phyloP scores from a whole-genome alignment of 2,113 vertebrate species.

The Eupsittula cactorum region DNA sequence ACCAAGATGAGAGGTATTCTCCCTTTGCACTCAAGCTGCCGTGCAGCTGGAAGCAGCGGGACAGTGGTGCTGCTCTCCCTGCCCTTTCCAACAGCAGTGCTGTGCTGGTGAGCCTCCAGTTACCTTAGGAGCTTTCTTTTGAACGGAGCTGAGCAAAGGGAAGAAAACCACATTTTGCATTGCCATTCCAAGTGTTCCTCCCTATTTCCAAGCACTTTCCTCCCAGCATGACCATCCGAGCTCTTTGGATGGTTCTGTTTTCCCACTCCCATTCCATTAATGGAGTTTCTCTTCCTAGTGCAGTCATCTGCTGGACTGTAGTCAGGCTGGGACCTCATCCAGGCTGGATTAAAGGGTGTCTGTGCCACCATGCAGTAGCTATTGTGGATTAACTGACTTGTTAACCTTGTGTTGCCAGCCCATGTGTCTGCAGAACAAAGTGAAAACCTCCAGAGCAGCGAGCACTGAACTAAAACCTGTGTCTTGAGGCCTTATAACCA shows the following conservation, averaged over 20 bases:
- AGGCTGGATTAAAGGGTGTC: background rate
- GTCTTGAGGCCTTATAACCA: background rate
- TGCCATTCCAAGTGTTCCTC: rapidly evolving
- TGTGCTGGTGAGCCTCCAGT: background rate
- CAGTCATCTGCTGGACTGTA: background rate
- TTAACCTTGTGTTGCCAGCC: background rate
- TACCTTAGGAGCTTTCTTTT: background rate
- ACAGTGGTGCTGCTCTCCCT: background rate
- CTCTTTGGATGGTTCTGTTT: background rate
- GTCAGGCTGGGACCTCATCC: background rate
- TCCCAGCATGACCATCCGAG: background rate
- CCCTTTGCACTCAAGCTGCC: background rate
- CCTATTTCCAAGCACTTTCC: rapidly evolving
- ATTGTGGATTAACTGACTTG: rapidly evolving
- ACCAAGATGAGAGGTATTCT: background rate
- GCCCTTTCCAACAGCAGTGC: background rate
- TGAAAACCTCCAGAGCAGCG: background rate
- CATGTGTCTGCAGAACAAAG: background rate
- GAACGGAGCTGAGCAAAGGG: background rate
- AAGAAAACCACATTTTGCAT: background rate
- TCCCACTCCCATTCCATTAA: background rate
- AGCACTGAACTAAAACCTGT: background rate
- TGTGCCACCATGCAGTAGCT: background rate
- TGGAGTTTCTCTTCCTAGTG: background rate
- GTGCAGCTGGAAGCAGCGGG: background rate